Base-by-base conservation (phyloP, 2,888 invertebrate species). In the Lacanobia wlatinum region DNA sequence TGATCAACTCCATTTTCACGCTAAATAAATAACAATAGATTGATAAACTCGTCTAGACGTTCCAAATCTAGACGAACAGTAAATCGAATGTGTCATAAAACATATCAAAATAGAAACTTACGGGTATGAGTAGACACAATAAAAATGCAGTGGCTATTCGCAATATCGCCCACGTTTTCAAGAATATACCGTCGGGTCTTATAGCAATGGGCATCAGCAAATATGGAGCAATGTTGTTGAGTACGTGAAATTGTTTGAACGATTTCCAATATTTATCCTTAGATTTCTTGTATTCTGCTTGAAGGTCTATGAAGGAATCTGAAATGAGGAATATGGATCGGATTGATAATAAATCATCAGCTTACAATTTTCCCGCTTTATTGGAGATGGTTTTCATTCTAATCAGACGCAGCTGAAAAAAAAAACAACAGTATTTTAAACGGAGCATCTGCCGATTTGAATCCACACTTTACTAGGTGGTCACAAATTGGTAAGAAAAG, bases 241-340 rank as follows among this genome's bases (percentile, higher is more conserved):
- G 71, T 4, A 92, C 78, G 5, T 88, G 75, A 70, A 95, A 96
- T 66, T 94, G 81, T 65, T 90, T 88, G 78, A 89, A 96, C 0
- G 96, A 95, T 74, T 92, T 90, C 66, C 87, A 76, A 81, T 96
- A 96, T 71, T 88, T 93, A 73, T 92, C 87, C 60, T 90, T 92
- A 1, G 73, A 88, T 61, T 82, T 89, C 64, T 87, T 89, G 71
- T 96, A 96, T 73, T 94, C 90, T 1, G 78, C 77, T 66, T 84
- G 81, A 2, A 96, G 90, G 70, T 95, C 91, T 70, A 96, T 94
- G 69, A 96, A 95, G 0, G 96, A 96, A 89, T 94, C 96, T 96
- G 89, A 55, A 80, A 77, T 70, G 7, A 53, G 8, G 28, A 40
- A 46, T 63, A 72, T 43, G 9, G n/a, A 16, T n/a, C 18, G 50